Evolutionary conservation across 92 coral and sea anemone species (phyloP).

Genomic region (Zoanthus sociatus): DNA sequence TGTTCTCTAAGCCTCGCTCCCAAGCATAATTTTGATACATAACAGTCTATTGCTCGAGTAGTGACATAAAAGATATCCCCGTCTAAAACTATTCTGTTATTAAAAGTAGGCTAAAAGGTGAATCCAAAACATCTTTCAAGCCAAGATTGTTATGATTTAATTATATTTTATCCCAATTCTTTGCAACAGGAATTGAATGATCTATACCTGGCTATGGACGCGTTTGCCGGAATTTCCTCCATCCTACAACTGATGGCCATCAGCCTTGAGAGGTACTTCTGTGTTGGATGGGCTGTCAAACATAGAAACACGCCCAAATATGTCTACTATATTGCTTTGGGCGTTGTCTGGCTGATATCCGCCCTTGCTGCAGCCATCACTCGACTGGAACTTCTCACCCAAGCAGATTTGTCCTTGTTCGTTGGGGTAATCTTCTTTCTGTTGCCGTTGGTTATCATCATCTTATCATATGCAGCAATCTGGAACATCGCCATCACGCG

Average conservation of each 20-base stretch:
- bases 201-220: slow-evolving; percentile 64
- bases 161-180: not conserved
- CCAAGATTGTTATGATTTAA: not conserved
- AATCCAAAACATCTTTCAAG: no score
- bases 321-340: slow-evolving; percentile 78
- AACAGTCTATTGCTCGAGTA: no score
- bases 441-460: slow-evolving; percentile 77
- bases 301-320: slow-evolving; percentile 80
- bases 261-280: slow-evolving; percentile 82
- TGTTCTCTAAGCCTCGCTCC: no score
- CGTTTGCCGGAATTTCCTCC: slow-evolving; percentile 84
- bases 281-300: slow-evolving; percentile 91
- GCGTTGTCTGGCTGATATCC: slow-evolving; percentile 77
- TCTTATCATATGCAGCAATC: slow-evolving; percentile 80
- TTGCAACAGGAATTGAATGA: slow-evolving; percentile 1
- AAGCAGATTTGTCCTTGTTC: slow-evolving; percentile 61
- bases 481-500: slow-evolving; percentile 86
- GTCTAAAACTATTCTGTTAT: not conserved
- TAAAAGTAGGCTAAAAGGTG: no score
- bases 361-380: slow-evolving; percentile 72
- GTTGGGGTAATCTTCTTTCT: slow-evolving; percentile 75
- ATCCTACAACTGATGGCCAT: slow-evolving; percentile 83
- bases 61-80: no score
- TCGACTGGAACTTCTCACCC: slow-evolving; percentile 44
- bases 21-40: no score